phyloP scores from a whole-genome alignment of 35 echinoderm and acorn worm genomes.

The Holothuria glaberrima region DNA sequence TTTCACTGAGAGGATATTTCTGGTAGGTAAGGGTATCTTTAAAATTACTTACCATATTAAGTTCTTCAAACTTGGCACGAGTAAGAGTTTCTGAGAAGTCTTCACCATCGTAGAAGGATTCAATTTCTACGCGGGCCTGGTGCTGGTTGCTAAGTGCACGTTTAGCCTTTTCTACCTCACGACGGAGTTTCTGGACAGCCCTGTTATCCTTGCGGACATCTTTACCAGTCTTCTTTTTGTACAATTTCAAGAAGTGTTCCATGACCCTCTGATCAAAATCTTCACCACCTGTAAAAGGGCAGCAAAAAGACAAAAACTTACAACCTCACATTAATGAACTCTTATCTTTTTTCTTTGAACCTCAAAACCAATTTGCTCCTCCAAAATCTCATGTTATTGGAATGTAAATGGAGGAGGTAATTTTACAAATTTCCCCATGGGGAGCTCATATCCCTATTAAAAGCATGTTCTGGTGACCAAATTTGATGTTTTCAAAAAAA shows the following conservation, averaged over 20 bases:
- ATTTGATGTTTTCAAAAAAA: too few species aligned
- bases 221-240: constrained; percentile 99
- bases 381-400: too few species aligned
- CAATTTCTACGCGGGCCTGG: constrained; percentile 93
- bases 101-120: constrained; percentile 97
- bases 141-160: constrained; percentile 95
- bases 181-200: constrained; percentile 96
- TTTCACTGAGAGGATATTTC: too few species aligned
- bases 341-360: too few species aligned
- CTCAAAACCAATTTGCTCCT: too few species aligned
- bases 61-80: constrained; percentile 95
- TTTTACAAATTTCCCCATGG: background rate
- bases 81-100: constrained; percentile 97
- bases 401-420: too few species aligned
- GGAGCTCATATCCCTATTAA: too few species aligned
- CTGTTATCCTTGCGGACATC: constrained; percentile 97
- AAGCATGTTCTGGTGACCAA: too few species aligned
- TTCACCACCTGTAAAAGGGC: constrained; percentile 79
- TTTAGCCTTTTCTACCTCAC: constrained; percentile 99
- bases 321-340: too few species aligned
- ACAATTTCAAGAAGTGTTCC: constrained; percentile 98
- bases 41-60: constrained; percentile 85
- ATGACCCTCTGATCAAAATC: constrained; percentile 98
- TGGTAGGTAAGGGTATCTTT: background rate
- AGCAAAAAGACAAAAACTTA: background rate